A percentile compares a stretch with the other conserved stretches of the same genome.
Evolutionary conservation across 2,888 invertebrate species (phyloP).

Genomic region (Brachyptera risi): DNA sequence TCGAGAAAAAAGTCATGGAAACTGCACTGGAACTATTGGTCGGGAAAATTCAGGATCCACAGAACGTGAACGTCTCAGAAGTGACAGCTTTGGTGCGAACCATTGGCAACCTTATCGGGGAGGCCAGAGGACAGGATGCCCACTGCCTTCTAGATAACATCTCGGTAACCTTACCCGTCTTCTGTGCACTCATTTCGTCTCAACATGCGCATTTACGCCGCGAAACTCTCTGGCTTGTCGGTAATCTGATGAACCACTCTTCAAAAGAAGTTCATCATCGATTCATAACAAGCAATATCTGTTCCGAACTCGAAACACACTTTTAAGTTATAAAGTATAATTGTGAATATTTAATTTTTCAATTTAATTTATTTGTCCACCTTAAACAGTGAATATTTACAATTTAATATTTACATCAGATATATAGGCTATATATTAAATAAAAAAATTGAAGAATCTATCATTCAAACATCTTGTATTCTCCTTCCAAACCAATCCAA

Average conservation of each 20-base stretch:
- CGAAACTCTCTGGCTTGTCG: conserved; percentile 44
- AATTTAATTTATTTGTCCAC: no score
- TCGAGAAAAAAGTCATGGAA: conserved; percentile 3
- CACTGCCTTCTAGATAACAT: conserved; percentile 19
- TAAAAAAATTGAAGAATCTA: no score
- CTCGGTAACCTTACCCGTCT: neutral
- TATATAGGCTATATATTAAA: no score
- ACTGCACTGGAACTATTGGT: conserved; percentile 17
- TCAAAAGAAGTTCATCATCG: conserved; percentile 29
- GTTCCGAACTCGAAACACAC: no score
- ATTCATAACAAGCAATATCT: neutral
- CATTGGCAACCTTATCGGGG: conserved; percentile 40
- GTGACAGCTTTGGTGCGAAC: conserved; percentile 40
- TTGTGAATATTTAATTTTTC: no score
- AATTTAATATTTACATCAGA: no score
- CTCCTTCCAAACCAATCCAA: no score
- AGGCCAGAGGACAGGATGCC: conserved; percentile 37
- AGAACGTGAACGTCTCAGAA: conserved; percentile 21
- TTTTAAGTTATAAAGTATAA: no score
- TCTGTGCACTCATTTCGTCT: conserved; percentile 21
- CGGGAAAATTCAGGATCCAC: no score
- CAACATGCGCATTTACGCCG: conserved; percentile 39
- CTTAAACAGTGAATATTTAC: no score
- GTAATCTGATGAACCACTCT: conserved; percentile 42
- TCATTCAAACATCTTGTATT: no score